Conservation (phyloP, 2,888 invertebrate genomes). For the Ctenicera cuprea region DNA sequence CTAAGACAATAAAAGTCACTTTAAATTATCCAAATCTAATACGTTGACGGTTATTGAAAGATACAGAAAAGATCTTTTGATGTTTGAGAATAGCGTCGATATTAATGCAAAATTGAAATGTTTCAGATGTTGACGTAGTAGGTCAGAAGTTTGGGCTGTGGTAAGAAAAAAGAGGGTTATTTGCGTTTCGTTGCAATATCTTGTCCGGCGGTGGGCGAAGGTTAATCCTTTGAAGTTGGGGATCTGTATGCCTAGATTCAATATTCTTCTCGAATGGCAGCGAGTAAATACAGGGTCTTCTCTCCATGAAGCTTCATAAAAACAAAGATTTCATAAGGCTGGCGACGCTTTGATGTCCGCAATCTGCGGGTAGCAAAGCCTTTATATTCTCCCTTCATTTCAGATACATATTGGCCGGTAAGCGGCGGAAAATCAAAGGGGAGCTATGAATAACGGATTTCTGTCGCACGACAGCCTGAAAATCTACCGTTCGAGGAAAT, state of each 20-base stretch:
- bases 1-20: conserved; percentile 15
- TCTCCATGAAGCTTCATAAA: conserved; percentile 62
- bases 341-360: conserved; percentile 65
- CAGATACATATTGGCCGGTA: conserved; percentile 65
- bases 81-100: not conserved
- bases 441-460: conserved; percentile 63
- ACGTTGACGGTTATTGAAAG: not conserved
- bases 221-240: conserved; percentile 55
- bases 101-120: conserved; percentile 7
- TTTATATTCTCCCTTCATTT: conserved; percentile 61
- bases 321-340: conserved; percentile 67
- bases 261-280: conserved; percentile 54
- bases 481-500: conserved; percentile 50
- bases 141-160: not conserved
- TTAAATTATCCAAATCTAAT: not conserved
- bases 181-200: conserved; percentile 46
- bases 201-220: conserved; percentile 50
- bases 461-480: conserved; percentile 62
- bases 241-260: conserved; percentile 52
- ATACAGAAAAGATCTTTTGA: not conserved
- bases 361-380: conserved; percentile 60
- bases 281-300: conserved; percentile 53
- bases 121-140: conserved; percentile 13
- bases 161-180: conserved; percentile 35
- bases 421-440: conserved; percentile 66